phyloP scores from a whole-genome alignment of 2,113 vertebrate genomes.

The Cephalopholis sonnerati region DNA sequence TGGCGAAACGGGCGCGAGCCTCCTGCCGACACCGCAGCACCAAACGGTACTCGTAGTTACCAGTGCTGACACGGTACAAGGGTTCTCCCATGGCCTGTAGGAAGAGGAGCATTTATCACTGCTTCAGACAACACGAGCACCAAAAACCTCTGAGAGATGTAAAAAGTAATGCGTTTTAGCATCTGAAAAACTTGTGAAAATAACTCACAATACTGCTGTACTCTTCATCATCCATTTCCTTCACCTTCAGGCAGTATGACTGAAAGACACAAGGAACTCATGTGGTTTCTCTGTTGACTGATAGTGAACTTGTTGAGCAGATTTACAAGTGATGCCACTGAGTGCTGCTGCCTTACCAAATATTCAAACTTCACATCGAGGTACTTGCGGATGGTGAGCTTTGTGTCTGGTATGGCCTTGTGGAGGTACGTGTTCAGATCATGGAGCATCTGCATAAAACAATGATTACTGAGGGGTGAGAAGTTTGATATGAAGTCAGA shows the following conservation, averaged over 20 bases:
- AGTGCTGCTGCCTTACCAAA: slow-evolving; percentile 85
- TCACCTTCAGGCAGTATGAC: slow-evolving; percentile 99
- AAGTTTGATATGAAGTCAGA: not conserved
- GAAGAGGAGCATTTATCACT: not conserved
- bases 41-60: slow-evolving; percentile 97
- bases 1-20: slow-evolving; percentile 94
- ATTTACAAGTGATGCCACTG: not conserved
- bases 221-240: slow-evolving; percentile 99
- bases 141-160: not conserved
- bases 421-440: slow-evolving; percentile 97
- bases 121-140: not conserved
- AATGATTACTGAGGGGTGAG: not conserved
- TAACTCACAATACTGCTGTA: slow-evolving; percentile 97
- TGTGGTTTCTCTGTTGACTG: slow-evolving; percentile 13
- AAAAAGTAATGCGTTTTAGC: not conserved
- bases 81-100: slow-evolving; percentile 95
- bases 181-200: not conserved
- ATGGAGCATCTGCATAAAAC: slow-evolving; percentile 92
- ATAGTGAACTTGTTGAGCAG: not conserved
- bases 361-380: slow-evolving; percentile 99
- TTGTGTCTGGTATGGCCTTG: slow-evolving; percentile 98
- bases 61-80: slow-evolving; percentile 95
- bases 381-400: slow-evolving; percentile 98
- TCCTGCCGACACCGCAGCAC: slow-evolving; percentile 97
- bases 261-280: slow-evolving; percentile 69